Conservation (phyloP, 2,797 vertebrate species). For the Etheostoma perlongum region DNA sequence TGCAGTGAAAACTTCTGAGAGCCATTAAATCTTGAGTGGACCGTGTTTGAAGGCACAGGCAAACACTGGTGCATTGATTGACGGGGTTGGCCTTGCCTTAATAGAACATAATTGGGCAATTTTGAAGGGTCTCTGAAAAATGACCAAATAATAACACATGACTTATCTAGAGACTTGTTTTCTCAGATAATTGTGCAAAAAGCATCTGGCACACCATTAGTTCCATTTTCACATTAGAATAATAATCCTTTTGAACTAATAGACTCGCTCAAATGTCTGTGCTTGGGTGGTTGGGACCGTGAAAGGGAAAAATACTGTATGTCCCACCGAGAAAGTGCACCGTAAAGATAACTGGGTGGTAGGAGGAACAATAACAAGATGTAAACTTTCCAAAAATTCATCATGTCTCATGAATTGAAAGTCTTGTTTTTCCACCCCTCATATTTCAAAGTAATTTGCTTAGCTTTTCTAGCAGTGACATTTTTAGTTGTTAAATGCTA, state of each 20-base stretch:
- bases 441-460: slow-evolving; percentile 26
- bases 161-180: slow-evolving; percentile 88
- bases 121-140: slow-evolving; percentile 89
- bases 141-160: slow-evolving; percentile 89
- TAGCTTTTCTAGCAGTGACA: slow-evolving; percentile 23
- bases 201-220: slow-evolving; percentile 87
- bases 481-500: slow-evolving; percentile 48
- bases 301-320: slow-evolving; percentile 71
- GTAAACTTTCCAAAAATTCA: slow-evolving; percentile 57
- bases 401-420: slow-evolving; percentile 46
- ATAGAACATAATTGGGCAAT: slow-evolving; percentile 98
- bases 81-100: slow-evolving; percentile 97
- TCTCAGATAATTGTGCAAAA: slow-evolving; percentile 88
- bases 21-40: slow-evolving; percentile 80
- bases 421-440: slow-evolving; percentile 29
- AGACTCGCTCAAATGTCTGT: slow-evolving; percentile 83
- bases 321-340: slow-evolving; percentile 47
- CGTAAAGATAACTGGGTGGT: slow-evolving; percentile 67
- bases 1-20: slow-evolving; percentile 78
- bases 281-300: slow-evolving; percentile 70
- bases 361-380: slow-evolving; percentile 71
- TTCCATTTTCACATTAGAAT: slow-evolving; percentile 90
- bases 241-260: slow-evolving; percentile 89
- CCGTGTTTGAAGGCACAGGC: slow-evolving; percentile 87
- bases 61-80: slow-evolving; percentile 90